Base-by-base conservation (phyloP, 2,113 vertebrate species). In the Thamnophis sirtalis region DNA sequence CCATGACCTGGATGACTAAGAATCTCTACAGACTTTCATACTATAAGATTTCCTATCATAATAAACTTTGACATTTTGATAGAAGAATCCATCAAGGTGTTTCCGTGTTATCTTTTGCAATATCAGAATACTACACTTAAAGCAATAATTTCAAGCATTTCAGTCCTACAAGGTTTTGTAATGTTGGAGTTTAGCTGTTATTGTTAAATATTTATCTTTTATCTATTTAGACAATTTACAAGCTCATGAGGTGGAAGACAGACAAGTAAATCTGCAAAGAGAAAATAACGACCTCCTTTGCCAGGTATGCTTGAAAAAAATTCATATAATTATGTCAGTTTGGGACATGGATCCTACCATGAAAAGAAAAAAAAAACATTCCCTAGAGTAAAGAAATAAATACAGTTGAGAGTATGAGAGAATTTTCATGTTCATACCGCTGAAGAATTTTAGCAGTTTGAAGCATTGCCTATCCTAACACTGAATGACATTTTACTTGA, bases 261-360 rank as follows among this genome's bases (percentile, higher is more conserved):
- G 91, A 87, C 87, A 89, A 85, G 28, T 11, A 85, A 85, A 60
- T 10, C 54, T 51, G 87, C 68, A 89, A 89, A 92, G 73, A 60
- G 43, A 85, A 89, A 89, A 89, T 85, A 28, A 89, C 24, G 89
- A 4, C 43, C 51, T 60, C 28, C 49, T 56, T 19, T 89, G 87
- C 54, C 91, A 60, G 54, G 43, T 92, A 43, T 56, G 86, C 33
- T 92, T 84, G 55, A 50, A n/a, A 89, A 92, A 89, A 89, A 51
- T 38, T 56, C 11, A 51, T 89, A 89, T 89, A 60, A 92, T 89
- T 89, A 85, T 89, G 53, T 51, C 91, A 89, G 38, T 85, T 60
- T 60, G 68, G 73, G 73, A 85, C 56, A 92, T 53, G 88, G 15
- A 8, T 43, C 88, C 33, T 80, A 38, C 54, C 24, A 24, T 88